Conservation (phyloP, 92 coral and sea anemone genomes). For the Epizoanthus illoricatus region DNA sequence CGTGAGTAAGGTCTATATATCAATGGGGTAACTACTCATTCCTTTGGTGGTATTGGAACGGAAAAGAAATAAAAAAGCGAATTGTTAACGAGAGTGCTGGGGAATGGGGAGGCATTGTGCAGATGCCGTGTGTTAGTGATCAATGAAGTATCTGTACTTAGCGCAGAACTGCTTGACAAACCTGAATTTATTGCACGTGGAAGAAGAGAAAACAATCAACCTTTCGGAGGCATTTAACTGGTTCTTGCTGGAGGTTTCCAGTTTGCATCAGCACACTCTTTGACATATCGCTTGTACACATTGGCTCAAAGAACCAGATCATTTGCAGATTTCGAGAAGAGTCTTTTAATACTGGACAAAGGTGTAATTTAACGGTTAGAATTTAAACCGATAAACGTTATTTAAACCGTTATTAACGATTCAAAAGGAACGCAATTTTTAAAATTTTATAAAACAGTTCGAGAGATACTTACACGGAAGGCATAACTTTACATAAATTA, state of each 20-base stretch:
- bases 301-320: no score
- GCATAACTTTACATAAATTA: no score
- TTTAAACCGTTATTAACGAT: no score
- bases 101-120: constrained; percentile 29
- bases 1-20: neutral
- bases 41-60: constrained; percentile 42
- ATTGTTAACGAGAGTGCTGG: constrained; percentile 8
- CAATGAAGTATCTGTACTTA: constrained; percentile 48
- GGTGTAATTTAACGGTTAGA: no score
- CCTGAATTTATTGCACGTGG: constrained; percentile 38
- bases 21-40: constrained; percentile 17
- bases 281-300: no score
- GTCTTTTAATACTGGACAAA: no score
- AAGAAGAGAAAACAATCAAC: neutral
- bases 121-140: constrained; percentile 41
- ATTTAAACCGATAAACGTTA: no score
- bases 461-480: no score
- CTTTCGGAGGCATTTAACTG: constrained; percentile 51
- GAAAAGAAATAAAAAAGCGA: constrained; percentile 42
- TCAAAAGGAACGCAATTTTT: no score
- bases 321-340: no score
- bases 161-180: constrained; percentile 44
- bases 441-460: no score
- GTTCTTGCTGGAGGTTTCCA: neutral
- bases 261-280: no score